Evolutionary conservation across 2,797 vertebrate genomes (phyloP).

Genomic region (Apodemus agrarius): DNA sequence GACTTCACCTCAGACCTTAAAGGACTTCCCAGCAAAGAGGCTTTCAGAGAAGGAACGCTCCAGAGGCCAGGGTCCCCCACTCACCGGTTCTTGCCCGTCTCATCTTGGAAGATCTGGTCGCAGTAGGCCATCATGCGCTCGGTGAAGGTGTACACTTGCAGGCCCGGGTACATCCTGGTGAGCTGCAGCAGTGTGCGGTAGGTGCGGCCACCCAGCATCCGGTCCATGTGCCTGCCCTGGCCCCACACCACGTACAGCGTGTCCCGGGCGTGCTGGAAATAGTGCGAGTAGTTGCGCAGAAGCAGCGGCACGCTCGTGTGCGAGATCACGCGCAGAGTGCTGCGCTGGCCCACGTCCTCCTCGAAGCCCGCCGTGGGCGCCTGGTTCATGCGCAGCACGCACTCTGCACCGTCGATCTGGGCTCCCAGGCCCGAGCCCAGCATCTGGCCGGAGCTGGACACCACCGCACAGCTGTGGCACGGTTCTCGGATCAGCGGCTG

Average conservation of each 20-base stretch:
- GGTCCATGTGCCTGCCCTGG: slow-evolving; percentile 93
- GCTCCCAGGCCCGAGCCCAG: slow-evolving; percentile 88
- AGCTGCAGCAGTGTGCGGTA: slow-evolving; percentile 91
- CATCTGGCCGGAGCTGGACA: slow-evolving; percentile 98
- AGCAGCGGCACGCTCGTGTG: slow-evolving; percentile 95
- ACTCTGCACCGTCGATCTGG: slow-evolving; percentile 91
- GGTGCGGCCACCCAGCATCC: slow-evolving; percentile 89
- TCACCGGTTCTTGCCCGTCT: slow-evolving; percentile 97
- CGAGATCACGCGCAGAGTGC: slow-evolving; percentile 93
- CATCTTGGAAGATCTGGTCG: slow-evolving; percentile 93
- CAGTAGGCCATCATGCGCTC: slow-evolving; percentile 92
- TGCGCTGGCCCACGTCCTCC: slow-evolving; percentile 92
- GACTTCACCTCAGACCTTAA: not conserved
- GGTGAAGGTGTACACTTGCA: slow-evolving; percentile 91
- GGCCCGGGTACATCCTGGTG: slow-evolving; percentile 88
- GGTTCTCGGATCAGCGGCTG: slow-evolving; percentile 82
- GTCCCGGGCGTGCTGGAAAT: slow-evolving; percentile 90
- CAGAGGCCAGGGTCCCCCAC: not conserved
- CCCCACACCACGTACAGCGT: slow-evolving; percentile 96
- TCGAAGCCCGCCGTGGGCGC: slow-evolving; percentile 93
- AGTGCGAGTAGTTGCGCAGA: slow-evolving; percentile 90
- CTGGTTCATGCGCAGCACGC: slow-evolving; percentile 96
- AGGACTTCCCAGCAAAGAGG: not conserved
- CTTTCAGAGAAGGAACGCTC: not conserved
- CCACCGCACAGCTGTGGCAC: slow-evolving; percentile 91